Base-by-base conservation (phyloP, 2,113 vertebrate species). In the Galbula dea region DNA sequence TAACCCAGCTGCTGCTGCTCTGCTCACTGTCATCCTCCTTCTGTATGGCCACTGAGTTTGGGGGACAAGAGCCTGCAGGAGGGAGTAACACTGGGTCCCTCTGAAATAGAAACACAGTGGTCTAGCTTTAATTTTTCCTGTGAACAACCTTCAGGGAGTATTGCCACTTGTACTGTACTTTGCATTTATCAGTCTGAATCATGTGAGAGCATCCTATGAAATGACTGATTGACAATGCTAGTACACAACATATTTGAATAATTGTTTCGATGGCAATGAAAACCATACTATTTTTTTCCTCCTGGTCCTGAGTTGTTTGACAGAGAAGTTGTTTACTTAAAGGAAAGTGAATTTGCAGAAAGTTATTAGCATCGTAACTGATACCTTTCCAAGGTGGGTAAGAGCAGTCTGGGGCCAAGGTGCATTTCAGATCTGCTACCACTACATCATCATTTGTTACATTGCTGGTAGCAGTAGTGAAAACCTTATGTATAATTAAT, bases 391-490 rank as follows among this genome's bases (percentile, higher is more conserved):
- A 63, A 49, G 48, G 49, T 69, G 32, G 32, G 34, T 8, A 30
- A 4, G 48, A 55, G 22, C 41, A 71, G 7, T 48, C 21, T 55
- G 41, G 8, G 48, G 48, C 3, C 34, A 32, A 39, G 41, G 12
- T 43, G 24, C 1, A 0, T 55, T 76, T 69, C 63, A 32, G 5
- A 34, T 1, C 1, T 41, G 24, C 34, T 54, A 12, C n/a, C 19
- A 11, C 15, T 21, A 11, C 9, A 4, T 5, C 14, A 7, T 34
- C 6, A 2, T 36, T 62, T 54, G 11, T 22, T 32, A 34, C 1
- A 0, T 19, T 41, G 10, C 15, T 36, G 30, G 36, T n/a, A 55
- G 26, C 6, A 26, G 57, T 34, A 32, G 12, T 48, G 54, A 68
- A 59, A 51, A 12, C 11, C 8, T 43, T 14, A 9, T 3, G 20